Percentiles rank a stretch among this genome's conserved stretches.
Evolutionary conservation across 1,140 invertebrate genomes (phyloP).

Genomic region (Bombyx mori): DNA sequence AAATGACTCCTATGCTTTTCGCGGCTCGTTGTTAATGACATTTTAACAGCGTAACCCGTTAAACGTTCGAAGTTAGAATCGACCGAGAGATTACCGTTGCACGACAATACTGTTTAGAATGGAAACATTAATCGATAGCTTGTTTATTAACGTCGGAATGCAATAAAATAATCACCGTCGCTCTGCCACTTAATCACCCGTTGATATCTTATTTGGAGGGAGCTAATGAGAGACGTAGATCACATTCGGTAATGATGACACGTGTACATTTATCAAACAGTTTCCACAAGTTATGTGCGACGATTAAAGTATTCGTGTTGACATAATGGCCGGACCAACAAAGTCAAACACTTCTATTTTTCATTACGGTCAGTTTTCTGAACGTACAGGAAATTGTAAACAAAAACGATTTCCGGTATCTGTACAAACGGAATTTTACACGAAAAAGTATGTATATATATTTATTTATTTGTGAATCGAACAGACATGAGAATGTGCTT

Average conservation of each 20-base stretch:
- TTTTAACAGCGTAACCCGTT: neutral
- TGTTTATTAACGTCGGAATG: slow-evolving; percentile 47
- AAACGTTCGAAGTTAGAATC: neutral
- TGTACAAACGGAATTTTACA: neutral
- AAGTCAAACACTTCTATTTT: slow-evolving; percentile 52
- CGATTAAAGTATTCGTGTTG: slow-evolving; percentile 63
- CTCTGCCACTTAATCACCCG: slow-evolving; percentile 43
- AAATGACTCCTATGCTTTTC: slow-evolving; percentile 2
- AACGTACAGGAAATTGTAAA: slow-evolving; percentile 1
- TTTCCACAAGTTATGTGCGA: slow-evolving; percentile 57
- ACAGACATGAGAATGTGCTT: neutral
- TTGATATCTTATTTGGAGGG: slow-evolving; percentile 61
- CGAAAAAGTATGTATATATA: neutral
- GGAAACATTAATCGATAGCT: slow-evolving; percentile 29
- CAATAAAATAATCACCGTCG: slow-evolving; percentile 56
- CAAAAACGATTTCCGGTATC: neutral
- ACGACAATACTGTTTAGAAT: slow-evolving; percentile 26
- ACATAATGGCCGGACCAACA: slow-evolving; percentile 60
- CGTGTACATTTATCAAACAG: slow-evolving; percentile 59
- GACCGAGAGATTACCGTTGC: slow-evolving; percentile 4
- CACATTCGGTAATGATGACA: slow-evolving; percentile 63
- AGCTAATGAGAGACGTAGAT: slow-evolving; percentile 64
- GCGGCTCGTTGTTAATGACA: neutral
- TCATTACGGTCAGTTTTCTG: slow-evolving; percentile 18
- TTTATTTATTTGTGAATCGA: slow-evolving; percentile 1